Evolutionary conservation across 2,888 invertebrate species (phyloP).

Genomic region (Stictocephala bisonia): DNA sequence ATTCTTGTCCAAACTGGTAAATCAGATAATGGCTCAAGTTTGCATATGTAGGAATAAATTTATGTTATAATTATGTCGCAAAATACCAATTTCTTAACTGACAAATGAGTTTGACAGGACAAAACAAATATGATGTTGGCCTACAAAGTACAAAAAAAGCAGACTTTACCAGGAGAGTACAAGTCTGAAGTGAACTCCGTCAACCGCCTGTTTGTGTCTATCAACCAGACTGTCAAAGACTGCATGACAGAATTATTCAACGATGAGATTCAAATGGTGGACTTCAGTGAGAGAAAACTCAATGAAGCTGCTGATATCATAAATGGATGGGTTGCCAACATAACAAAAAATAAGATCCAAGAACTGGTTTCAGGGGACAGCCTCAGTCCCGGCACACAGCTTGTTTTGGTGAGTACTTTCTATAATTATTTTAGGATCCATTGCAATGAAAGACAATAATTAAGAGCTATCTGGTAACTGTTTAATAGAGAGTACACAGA

Average conservation of each 20-base stretch:
- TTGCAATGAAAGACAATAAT: no score
- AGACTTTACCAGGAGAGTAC: conserved; percentile 67
- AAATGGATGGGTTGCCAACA: conserved; percentile 81
- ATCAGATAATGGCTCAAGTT: no score
- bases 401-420: conserved; percentile 70
- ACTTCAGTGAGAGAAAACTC: conserved; percentile 74
- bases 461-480: no score
- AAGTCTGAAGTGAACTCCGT: conserved; percentile 80
- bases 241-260: conserved; percentile 75
- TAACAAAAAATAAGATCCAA: conserved; percentile 81
- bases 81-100: no score
- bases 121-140: conserved; percentile 80
- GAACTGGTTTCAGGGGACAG: conserved; percentile 76
- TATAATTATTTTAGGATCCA: no score
- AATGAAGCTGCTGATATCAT: conserved; percentile 71
- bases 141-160: conserved; percentile 77
- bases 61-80: no score
- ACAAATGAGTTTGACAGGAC: no score
- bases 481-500: no score
- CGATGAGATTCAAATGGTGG: conserved; percentile 62
- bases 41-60: no score
- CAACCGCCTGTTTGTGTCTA: conserved; percentile 80
- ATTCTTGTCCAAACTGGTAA: no score
- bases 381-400: conserved; percentile 72
- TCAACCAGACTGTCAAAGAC: conserved; percentile 69